Conservation (phyloP, 2,113 vertebrate genomes). For the Elgaria multicarinata region DNA sequence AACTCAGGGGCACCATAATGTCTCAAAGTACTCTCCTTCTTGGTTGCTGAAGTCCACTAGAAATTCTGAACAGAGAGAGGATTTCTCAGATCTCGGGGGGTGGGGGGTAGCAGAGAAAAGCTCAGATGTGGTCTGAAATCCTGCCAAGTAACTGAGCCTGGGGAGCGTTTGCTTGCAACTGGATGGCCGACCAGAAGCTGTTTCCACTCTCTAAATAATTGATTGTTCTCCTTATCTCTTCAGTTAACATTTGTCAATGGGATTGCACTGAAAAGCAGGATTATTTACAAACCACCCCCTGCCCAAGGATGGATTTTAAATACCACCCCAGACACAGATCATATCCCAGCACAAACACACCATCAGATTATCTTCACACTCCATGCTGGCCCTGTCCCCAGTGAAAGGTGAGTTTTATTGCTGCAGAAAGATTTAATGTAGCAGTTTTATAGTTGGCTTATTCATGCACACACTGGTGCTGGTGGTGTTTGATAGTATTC, state of each 20-base stretch:
- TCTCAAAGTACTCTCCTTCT: background rate
- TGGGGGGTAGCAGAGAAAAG: background rate
- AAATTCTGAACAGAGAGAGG: background rate
- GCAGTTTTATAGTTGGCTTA: slow-evolving; percentile 6
- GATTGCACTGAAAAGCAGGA: slow-evolving; percentile 28
- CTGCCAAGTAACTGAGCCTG: slow-evolving; percentile 8
- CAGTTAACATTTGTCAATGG: slow-evolving; percentile 35
- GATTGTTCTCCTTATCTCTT: slow-evolving; percentile 32
- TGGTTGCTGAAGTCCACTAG: background rate
- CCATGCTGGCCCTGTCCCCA: background rate
- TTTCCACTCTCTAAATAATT: slow-evolving; percentile 28
- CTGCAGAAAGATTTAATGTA: slow-evolving; percentile 29
- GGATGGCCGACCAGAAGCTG: background rate
- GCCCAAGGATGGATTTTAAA: slow-evolving; percentile 31
- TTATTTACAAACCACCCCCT: slow-evolving; percentile 28
- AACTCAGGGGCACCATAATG: background rate
- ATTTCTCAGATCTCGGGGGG: background rate
- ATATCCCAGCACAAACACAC: slow-evolving; percentile 16
- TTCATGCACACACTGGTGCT: background rate
- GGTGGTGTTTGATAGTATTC: background rate
- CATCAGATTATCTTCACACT: slow-evolving; percentile 20
- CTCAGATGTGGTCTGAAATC: slow-evolving; percentile 28
- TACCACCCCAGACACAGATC: background rate
- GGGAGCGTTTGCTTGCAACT: slow-evolving; percentile 10
- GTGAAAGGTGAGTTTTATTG: slow-evolving; percentile 29